Conservation (phyloP, 2,888 invertebrate genomes). For the Plebejus melissa region DNA sequence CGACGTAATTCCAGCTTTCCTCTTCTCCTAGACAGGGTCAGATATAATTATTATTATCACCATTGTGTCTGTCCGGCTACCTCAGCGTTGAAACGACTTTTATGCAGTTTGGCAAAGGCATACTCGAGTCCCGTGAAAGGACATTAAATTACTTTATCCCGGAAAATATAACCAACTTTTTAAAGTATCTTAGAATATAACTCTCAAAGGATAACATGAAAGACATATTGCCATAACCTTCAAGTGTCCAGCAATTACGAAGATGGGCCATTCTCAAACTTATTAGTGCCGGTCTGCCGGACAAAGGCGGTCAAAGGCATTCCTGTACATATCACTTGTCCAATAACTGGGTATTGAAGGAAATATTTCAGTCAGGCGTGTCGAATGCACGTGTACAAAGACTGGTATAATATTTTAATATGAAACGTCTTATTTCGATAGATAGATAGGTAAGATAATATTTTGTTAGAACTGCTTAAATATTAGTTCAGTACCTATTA, state of each 20-base stretch:
- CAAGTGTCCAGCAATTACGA: slow-evolving; percentile 12
- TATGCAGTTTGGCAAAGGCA: no score
- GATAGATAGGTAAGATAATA: no score
- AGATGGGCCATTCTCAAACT: slow-evolving; percentile 17
- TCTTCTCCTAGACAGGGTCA: no score
- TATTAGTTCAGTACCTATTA: no score
- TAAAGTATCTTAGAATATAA: not conserved
- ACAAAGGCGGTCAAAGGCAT: slow-evolving; percentile 20
- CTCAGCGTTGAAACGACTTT: no score
- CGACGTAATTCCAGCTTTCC: no score
- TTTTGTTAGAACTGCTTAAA: no score
- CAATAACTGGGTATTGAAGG: slow-evolving; percentile 16
- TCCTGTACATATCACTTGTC: slow-evolving; percentile 4
- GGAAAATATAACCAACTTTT: not conserved
- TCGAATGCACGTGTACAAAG: not conserved
- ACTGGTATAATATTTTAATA: not conserved
- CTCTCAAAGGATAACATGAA: not conserved
- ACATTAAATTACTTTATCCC: no score
- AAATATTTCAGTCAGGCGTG: not conserved
- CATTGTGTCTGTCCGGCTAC: no score
- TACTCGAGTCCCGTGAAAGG: no score
- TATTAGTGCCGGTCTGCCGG: slow-evolving; percentile 12
- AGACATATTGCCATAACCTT: not conserved
- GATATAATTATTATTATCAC: no score
- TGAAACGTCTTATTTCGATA: not conserved